Evolutionary conservation across 1,140 invertebrate genomes (phyloP).

Genomic region (Rhyzopertha dominica): DNA sequence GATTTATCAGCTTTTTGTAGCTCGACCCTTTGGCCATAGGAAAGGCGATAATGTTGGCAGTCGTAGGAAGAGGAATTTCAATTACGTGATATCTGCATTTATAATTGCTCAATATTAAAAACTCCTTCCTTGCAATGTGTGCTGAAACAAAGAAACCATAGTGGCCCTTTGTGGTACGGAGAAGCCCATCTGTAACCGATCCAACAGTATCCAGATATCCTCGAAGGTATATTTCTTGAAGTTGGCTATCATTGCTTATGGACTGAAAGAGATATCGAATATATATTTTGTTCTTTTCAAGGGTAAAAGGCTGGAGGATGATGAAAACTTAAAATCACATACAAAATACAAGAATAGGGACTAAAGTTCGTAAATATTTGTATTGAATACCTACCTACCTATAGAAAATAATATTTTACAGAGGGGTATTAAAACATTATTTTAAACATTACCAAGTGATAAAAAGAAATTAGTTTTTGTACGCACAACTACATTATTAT

Average conservation of each 20-base stretch:
- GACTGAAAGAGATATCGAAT: conserved; percentile 22
- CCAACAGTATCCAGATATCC: conserved; percentile 25
- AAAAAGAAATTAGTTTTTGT: no score
- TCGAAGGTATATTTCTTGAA: conserved; percentile 30
- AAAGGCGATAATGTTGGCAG: conserved; percentile 23
- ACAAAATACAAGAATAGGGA: no score
- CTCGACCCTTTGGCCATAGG: conserved; percentile 19
- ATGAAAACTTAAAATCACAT: no score
- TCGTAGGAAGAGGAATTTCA: conserved; percentile 23
- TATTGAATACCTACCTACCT: no score
- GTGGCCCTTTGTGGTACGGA: conserved; percentile 20
- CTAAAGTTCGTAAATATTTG: no score
- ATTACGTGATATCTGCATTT: conserved; percentile 26
- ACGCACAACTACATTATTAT: no score
- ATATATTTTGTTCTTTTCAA: no score
- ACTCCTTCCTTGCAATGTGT: conserved; percentile 21
- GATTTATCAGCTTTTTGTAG: conserved; percentile 27
- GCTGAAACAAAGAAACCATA: conserved; percentile 29
- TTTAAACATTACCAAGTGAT: no score
- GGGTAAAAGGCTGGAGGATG: no score
- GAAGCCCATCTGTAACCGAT: conserved; percentile 25
- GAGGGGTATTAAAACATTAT: no score
- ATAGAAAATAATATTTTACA: no score
- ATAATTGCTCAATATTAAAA: conserved; percentile 23
- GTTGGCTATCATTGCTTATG: conserved; percentile 21